These are phyloP conservation scores for Panzeria rudis DNA, from an alignment of 2,888 invertebrate species.

Conservation along the genomic window DNA sequence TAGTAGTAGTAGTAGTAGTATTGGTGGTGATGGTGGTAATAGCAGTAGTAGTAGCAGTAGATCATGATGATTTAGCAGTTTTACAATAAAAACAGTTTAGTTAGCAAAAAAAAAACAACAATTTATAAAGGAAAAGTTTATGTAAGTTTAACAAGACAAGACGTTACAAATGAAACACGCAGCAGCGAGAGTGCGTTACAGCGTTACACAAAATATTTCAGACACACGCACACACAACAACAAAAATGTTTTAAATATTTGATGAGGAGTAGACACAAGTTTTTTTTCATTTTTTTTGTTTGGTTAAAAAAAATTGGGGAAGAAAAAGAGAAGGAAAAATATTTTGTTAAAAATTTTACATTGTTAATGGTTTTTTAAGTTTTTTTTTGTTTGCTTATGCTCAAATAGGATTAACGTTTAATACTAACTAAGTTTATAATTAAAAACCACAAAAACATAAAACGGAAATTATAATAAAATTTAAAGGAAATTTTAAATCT, in stretches of 20 bases:
- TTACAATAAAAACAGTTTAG: constrained; percentile 18
- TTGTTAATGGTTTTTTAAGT: constrained; percentile 57
- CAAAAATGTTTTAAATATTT: constrained; percentile 18
- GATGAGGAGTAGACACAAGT: constrained; percentile 43
- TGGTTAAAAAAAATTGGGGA: constrained; percentile 36
- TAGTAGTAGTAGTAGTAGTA: constrained; percentile 45
- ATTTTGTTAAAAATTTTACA: constrained; percentile 63
- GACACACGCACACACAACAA: constrained; percentile 29
- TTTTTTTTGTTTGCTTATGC: neutral
- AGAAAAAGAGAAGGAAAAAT: constrained; percentile 61
- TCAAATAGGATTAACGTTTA: constrained; percentile 55
- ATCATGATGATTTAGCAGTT: constrained; percentile 56
- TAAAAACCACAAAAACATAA: constrained; percentile 32
- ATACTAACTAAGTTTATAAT: constrained; percentile 52
- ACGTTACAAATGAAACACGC: constrained; percentile 54
- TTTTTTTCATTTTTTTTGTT: constrained; percentile 33
- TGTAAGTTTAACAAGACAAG: constrained; percentile 54
- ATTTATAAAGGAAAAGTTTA: constrained; percentile 45
- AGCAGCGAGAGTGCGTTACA: constrained; percentile 45
- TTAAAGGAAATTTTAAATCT: constrained; percentile 8
- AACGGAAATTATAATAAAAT: constrained; percentile 22
- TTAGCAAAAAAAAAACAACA: constrained; percentile 27
- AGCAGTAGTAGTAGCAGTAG: constrained; percentile 44
- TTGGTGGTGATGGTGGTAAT: constrained; percentile 48
- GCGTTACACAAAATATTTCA: constrained; percentile 38